Evolutionary conservation across 2,888 invertebrate species (phyloP), one percentile per base, ranked within the genome.

Genomic region (Kuschelorhynchus macadamiae): DNA sequence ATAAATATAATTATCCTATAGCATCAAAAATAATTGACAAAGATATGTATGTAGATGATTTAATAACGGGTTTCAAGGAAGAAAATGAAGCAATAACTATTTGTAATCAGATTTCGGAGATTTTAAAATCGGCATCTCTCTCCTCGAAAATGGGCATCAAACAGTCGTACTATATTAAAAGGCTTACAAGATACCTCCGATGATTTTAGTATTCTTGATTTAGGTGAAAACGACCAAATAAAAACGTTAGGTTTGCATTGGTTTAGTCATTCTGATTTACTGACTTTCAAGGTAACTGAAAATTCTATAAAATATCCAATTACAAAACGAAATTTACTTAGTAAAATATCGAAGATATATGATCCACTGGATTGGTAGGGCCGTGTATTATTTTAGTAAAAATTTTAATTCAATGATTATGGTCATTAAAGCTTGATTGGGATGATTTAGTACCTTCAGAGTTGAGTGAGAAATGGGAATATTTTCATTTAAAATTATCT

Each of bases 331-430:
- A 18, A n/a, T 0, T 7, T 66, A 12, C 49, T 66, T 2, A 30
- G 30, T 7, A 16, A 5, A 14, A 55, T 56, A 0, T 5, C 36
- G 1, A 44, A 39, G 44, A 17, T 55, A 14, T 63, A 47, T 56
- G 63, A 63, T 36, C 63, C 47, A 7, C 36, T 63, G 11, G 63
- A 56, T 9, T 47, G 55, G 32, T 55, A 55, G n/a, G n/a, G n/a
- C n/a, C n/a, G n/a, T n/a, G n/a, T n/a, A n/a, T n/a, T n/a, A n/a
- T n/a, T n/a, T n/a, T 7, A 71, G 73, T 7, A 76, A 68, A 72
- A 2, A 67, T 78, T 9, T 61, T 78, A 1, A 72, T 79, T 59
- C 75, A 79, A 56, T 30, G 67, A n/a, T 20, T 77, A 8, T 76
- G 76, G 77, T 52, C 69, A 50, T 7, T 44, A n/a, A 70, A 75